Evolutionary conservation across 1,140 invertebrate species (phyloP), one percentile per base, ranked within the genome.

Genomic region (Scaptomyza pallida): DNA sequence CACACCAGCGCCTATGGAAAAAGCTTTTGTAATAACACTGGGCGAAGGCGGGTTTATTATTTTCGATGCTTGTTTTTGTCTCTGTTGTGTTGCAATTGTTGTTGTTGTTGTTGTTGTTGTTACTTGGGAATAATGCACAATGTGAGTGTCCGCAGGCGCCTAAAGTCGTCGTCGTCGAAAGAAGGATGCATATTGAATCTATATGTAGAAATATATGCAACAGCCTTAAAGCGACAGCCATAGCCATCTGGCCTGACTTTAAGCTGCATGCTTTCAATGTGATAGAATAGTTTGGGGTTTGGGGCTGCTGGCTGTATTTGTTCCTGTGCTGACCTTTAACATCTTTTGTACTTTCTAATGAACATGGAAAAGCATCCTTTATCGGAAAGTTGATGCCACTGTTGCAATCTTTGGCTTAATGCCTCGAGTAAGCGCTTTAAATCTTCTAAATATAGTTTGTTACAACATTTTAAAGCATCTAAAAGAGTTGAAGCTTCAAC

Each of bases 1-100:
- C 63, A 13, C 43, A 50, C 33, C 33, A 40, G 26, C 45, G 26
- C 45, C 30, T 55, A 50, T 51, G 19, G 51, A 64, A 57, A n/a
- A 52, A 54, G 44, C 54, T 57, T 71, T 45, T 59, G 43, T 68
- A 51, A 56, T 26, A 57, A 37, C 26, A 44, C 37, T 30, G 21
- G 40, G 40, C 40, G 17, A 23, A 56, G 40, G 13, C 33, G 62
- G 47, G 54, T 67, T 67, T 67, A 72, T 72, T 72, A 59, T 67
- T 54, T 44, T 50, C 47, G 40, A 59, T 65, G 62, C 45, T 51
- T 56, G 55, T 51, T 71, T 70, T 47, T 50, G 26, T 40, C 13
- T 47, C 43, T 51, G 59, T 74, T 37, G 33, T 73, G 23, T 40
- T 35, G 33, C 45, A 55, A n/a, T n/a, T n/a, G 45, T 30, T 30